phyloP scores from a whole-genome alignment of 2,888 invertebrate genomes.

The Heliconius sara region DNA sequence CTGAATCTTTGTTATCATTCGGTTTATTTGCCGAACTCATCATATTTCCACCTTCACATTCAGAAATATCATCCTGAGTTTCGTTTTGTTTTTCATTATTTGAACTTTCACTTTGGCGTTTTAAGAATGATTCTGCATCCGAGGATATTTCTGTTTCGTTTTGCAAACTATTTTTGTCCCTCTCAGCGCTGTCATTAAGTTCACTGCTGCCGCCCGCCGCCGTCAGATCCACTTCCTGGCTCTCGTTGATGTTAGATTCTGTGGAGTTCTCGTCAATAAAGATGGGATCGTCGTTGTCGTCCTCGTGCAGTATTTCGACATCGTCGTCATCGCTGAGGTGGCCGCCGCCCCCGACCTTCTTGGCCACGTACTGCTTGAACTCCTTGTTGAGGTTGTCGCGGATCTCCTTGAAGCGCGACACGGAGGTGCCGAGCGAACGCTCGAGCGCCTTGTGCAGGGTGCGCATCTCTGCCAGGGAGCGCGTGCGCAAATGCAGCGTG shows the following conservation, averaged over 20 bases:
- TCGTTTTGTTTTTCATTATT: conserved; percentile 21
- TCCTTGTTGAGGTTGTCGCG: conserved; percentile 82
- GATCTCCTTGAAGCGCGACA: conserved; percentile 81
- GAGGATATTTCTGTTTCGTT: conserved; percentile 28
- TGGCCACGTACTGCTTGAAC: conserved; percentile 78
- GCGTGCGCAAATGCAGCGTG: conserved; percentile 73
- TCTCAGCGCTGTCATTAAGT: conserved; percentile 78
- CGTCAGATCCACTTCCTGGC: conserved; percentile 72
- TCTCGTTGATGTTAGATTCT: conserved; percentile 68
- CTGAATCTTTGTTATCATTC: conserved; percentile 23
- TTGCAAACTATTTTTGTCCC: conserved; percentile 46
- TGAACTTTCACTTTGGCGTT: conserved; percentile 16
- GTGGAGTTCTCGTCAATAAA: conserved; percentile 80
- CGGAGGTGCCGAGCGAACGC: conserved; percentile 80
- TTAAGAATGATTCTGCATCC: conserved; percentile 20
- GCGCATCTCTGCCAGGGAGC: conserved; percentile 78
- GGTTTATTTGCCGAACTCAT: conserved; percentile 5
- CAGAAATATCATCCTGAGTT: conserved; percentile 3
- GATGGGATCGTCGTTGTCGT: conserved; percentile 76
- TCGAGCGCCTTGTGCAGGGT: conserved; percentile 82
- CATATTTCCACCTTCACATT: background rate
- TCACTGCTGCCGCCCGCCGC: conserved; percentile 72
- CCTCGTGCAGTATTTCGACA: conserved; percentile 71
- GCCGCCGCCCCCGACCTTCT: conserved; percentile 57
- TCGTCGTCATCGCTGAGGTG: conserved; percentile 74